Evolutionary conservation across 2,113 vertebrate genomes (phyloP), one percentile per base, ranked within the genome.

Genomic region (Pheucticus melanocephalus): DNA sequence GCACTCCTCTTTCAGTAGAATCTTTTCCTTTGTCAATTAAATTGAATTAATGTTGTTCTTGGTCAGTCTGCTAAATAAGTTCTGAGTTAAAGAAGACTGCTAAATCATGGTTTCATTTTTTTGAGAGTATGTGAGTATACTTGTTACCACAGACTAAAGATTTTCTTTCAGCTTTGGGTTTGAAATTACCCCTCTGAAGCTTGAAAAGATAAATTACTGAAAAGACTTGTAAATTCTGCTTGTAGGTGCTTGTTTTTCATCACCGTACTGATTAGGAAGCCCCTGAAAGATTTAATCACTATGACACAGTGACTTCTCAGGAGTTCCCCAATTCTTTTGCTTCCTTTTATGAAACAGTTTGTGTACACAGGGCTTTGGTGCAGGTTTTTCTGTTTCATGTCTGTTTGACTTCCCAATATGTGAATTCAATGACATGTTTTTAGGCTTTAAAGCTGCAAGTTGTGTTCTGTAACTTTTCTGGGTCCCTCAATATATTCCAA

Each of bases 101-200:
- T 88, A 63, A 82, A 82, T 71, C 23, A 20, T 17, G 9, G 11
- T 77, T 95, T 70, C 51, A 13, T 35, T 75, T 82, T 90, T 80
- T 82, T 39, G 22, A 83, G 47, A 56, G 21, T 70, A 12, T 86
- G 22, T 86, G 47, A 56, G 21, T 70, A 12, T 86, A 47, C 87
- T 95, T 93, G 44, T 95, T 69, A 87, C 31, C 4, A 2, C 53
- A 86, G 77, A 70, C 57, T 77, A 66, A 91, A 82, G 44, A 63
- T 73, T 95, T 92, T 48, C 31, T 93, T 90, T 77, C 70, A 65
- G 64, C 24, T 59, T 87, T 73, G 56, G 27, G 7, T 84, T 92
- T 95, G 50, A 93, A 92, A 78, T 79, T 95, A 48, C n/a, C 30
- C 31, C 45, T 87, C 71, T 79, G 87, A 95, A 94, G 17, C 73